Base-by-base conservation (phyloP, 2,797 vertebrate species). In the Picus viridis region DNA sequence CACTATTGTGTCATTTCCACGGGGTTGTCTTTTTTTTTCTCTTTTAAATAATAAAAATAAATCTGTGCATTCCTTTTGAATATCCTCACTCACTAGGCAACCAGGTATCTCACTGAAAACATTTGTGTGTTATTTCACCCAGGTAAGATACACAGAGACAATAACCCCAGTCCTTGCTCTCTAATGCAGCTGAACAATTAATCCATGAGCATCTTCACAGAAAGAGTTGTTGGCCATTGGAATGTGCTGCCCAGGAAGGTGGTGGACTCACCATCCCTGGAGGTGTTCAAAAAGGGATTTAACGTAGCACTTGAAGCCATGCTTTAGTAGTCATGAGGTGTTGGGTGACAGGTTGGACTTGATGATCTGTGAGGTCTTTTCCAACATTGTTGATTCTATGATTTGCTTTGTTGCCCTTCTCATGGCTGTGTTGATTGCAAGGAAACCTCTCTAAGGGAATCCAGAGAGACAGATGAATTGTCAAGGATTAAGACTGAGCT, bases 401-500 rank as follows among this genome's bases (percentile, higher is more conserved):
- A 39, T 39, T 39, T 4, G 12, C 27, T 69, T 8, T 5, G 4
- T 2, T 57, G 17, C 16, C 7, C 8, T 72, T 58, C 61, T 77
- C 23, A 1, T 5, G 24, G 20, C 7, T 1, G 0, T 7, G 9
- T 6, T 34, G 15, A 14, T 57, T 41, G 39, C 17, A 32, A 49
- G 34, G 18, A 63, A 67, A 9, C 20, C 24, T 92, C 0, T 0
- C 18, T 56, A 49, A 54, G 39, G 20, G 16, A 3, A 7, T 17
- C 27, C 32, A 64, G 57, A 65, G 47, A 14, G 22, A 12, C 13
- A 32, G 18, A 3, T n/a, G 56, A 9, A 63, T 20, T 32, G 56
- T n/a, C 54, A 57, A 56, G 27, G 54, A 16, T n/a, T n/a, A n/a
- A 16, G 56, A 27, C 56, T 57, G 29, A 17, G 29, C 56, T 23